phyloP scores from a whole-genome alignment of 1,140 invertebrate species.

The Lasaia peninsularis region DNA sequence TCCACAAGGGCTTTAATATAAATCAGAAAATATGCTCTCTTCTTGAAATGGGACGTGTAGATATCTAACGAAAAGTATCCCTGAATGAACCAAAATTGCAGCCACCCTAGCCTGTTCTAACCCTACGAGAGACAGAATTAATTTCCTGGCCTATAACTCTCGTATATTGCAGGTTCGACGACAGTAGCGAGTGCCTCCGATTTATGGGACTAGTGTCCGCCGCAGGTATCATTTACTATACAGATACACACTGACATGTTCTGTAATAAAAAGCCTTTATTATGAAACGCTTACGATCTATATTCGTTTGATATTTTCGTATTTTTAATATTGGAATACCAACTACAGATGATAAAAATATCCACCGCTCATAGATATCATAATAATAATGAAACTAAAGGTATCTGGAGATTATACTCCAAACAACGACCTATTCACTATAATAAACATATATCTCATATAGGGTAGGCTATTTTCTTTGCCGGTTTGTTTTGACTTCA shows the following conservation, averaged over 20 bases:
- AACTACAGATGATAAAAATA: no score
- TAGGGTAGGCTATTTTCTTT: no score
- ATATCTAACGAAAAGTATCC: neutral
- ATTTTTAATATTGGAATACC: neutral
- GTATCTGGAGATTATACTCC: no score
- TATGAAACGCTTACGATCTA: neutral
- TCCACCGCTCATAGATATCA: no score
- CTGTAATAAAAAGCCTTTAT: conserved; percentile 7
- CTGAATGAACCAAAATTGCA: conserved; percentile 13
- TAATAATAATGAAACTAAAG: no score
- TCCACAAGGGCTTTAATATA: no score
- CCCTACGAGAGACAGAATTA: conserved; percentile 72
- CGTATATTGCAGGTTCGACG: conserved; percentile 68
- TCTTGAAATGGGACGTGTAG: no score
- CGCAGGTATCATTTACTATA: conserved; percentile 38
- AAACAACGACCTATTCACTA: no score
- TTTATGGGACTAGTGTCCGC: conserved; percentile 60
- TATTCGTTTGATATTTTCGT: neutral
- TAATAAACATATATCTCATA: no score
- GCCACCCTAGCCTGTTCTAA: conserved; percentile 43
- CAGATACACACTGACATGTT: neutral
- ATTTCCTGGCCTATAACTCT: conserved; percentile 74
- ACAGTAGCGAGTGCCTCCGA: conserved; percentile 57
- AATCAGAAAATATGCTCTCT: no score
- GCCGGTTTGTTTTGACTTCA: no score